Evolutionary conservation across 35 echinoderm and acorn worm genomes (phyloP), one percentile per base, ranked within the genome.

Genomic region (Apostichopus japonicus): DNA sequence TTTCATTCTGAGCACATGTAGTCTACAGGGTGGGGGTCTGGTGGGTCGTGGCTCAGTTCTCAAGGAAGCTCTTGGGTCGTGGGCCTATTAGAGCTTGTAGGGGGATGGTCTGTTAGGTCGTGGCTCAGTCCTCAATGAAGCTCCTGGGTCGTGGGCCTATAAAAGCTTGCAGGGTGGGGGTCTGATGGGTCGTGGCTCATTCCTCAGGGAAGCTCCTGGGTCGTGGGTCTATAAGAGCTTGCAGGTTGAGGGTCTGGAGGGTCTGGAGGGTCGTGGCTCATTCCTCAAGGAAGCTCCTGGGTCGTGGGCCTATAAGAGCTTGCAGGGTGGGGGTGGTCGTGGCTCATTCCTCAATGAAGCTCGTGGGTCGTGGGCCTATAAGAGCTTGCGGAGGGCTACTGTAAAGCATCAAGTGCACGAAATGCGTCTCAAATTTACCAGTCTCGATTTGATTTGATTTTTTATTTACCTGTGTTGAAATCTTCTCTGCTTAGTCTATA

Each of bases 401-500:
- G 5, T 10, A 13, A 72, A 72, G 6, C 13, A 72, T 72, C n/a
- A 72, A 15, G 1, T 72, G 6, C 13, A 80, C 13, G 24, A 44
- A 44, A 44, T 44, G 33, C 33, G 33, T 44, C 33, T 44, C 33
- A 44, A 44, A 44, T 44, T n/a, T n/a, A n/a, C n/a, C n/a, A n/a
- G n/a, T n/a, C n/a, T n/a, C n/a, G n/a, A n/a, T n/a, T 44, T 44
- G 2, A 4, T 44, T 4, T 3, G n/a, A n/a, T 33, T 19, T 82
- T 19, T 81, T 24, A 83, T 33, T 63, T 98, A 98, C 96, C 96
- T 84, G 86, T 54, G 21, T 91, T 67, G 82, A 96, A 98, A 54
- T 94, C 90, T 9, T 91, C 93, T 92, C 93, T 93, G 27, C 88
- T 88, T 77, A 98, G 88, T 65, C 80, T 83, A 87, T 94, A 98